phyloP scores from a whole-genome alignment of 30 jellyfish, hydroid and myxozoan genomes.

The Cassiopea andromeda region DNA sequence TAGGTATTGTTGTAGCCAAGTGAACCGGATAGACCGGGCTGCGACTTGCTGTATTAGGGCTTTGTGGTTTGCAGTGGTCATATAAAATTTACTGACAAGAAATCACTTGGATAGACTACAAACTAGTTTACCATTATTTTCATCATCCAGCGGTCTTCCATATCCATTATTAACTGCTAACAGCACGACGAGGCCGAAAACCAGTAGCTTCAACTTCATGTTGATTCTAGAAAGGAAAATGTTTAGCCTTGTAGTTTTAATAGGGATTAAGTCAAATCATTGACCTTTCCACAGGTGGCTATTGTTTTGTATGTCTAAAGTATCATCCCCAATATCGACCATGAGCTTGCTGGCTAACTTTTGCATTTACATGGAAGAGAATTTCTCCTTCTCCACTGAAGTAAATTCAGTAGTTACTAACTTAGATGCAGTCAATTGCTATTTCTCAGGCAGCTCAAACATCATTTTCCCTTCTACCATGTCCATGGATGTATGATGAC shows the following conservation, averaged over 20 bases:
- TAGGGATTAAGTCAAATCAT: background rate
- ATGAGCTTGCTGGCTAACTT: background rate
- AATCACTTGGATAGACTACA: background rate
- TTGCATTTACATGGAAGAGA: too few relatives aligned
- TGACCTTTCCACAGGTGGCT: background rate
- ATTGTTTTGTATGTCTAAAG: background rate
- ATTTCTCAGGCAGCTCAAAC: too few relatives aligned
- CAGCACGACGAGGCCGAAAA: conserved; percentile 35
- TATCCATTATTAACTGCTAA: conserved; percentile 22
- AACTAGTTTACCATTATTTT: conserved; percentile 59
- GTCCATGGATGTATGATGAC: too few relatives aligned
- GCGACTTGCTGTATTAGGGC: too few relatives aligned
- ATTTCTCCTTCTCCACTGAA: too few relatives aligned
- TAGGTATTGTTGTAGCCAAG: too few relatives aligned
- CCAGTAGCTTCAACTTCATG: conserved; percentile 40
- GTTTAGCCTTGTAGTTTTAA: background rate
- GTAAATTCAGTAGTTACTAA: too few relatives aligned
- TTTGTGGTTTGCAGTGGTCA: too few relatives aligned
- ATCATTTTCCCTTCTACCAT: too few relatives aligned
- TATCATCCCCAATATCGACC: background rate
- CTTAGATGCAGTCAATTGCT: too few relatives aligned
- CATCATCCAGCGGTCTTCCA: conserved; percentile 74
- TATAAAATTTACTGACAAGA: too few relatives aligned
- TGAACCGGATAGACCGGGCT: too few relatives aligned
- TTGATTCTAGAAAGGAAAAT: conserved; percentile 2